Base-by-base conservation (phyloP, 2,797 vertebrate genomes). In the Parambassis ranga region DNA sequence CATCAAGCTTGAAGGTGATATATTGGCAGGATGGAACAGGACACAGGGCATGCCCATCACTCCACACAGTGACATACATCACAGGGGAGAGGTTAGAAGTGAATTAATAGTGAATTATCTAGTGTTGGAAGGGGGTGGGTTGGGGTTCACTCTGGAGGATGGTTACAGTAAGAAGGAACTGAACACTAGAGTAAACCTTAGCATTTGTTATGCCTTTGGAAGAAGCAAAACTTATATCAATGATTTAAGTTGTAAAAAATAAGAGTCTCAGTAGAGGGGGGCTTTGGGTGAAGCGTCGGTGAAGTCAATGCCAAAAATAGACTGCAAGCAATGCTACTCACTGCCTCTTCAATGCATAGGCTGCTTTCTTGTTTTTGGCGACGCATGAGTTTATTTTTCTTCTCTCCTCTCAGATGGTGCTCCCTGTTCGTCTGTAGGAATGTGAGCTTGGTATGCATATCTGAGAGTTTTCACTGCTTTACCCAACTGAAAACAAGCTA, bases 41-140 rank as follows among this genome's bases (percentile, higher is more conserved):
- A 74, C 58, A 16, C 51, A 37, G 71, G 55, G 70, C 42, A 18
- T n/a, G 19, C 16, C 28, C 4, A 3, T 32, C 24, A 16, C 62
- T 67, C 76, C 58, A 80, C 61, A 66, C 52, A 0, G 22, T 81
- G 71, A 84, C 81, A 89, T 81, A 56, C 56, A 85, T 84, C 78
- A 78, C 55, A 20, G 22, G 41, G 65, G 50, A 42, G 57, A 70
- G 74, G 77, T 77, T 72, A 73, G 65, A 67, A 75, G 76, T 84
- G 77, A 75, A 68, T 70, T 72, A 73, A 65, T 72, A 20, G 57
- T 71, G 65, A 74, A 75, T 87, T 78, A 79, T 71, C 32, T 58
- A 35, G 56, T 65, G 62, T 79, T 69, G 41, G 7, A 18, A 23
- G 56, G 63, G 38, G 1, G 36, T 11, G 42, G 38, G 33, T n/a